Evolutionary conservation across 2,113 vertebrate species (phyloP).

Genomic region (Grammomys dolichurus): DNA sequence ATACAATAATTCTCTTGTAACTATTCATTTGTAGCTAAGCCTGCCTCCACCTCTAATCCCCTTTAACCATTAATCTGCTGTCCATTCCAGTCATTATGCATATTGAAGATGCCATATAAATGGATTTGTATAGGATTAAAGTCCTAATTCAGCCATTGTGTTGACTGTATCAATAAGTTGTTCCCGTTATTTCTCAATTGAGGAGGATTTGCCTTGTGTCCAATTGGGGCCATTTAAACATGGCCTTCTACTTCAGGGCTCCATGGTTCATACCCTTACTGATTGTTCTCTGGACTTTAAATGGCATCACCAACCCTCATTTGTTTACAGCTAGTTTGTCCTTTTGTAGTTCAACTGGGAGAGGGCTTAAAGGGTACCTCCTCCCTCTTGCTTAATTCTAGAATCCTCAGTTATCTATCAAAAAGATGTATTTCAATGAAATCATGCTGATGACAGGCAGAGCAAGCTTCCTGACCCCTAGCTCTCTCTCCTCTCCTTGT

Average conservation of each 20-base stretch:
- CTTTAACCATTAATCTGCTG: not conserved
- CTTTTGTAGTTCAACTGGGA: not conserved
- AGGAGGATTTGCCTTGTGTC: not conserved
- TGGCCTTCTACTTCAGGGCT: not conserved
- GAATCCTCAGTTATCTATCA: not conserved
- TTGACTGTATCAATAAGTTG: not conserved
- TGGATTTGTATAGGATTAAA: not conserved
- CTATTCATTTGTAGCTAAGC: not conserved
- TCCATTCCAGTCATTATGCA: not conserved
- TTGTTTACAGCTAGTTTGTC: not conserved
- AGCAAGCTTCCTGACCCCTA: not conserved
- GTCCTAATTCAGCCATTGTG: not conserved
- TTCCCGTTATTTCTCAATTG: not conserved
- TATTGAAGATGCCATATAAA: not conserved
- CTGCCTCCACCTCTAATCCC: not conserved
- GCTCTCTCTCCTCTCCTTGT: not conserved
- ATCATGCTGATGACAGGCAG: not conserved
- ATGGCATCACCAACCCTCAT: not conserved
- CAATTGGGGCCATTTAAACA: not conserved
- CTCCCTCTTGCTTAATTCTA: not conserved
- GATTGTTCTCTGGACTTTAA: not conserved
- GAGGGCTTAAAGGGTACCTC: not conserved
- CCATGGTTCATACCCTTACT: not conserved
- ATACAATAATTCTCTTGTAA: not conserved
- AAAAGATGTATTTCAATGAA: conserved; percentile 55